Conservation (phyloP, 2,113 vertebrate genomes). For the Melanerpes aurifrons region DNA sequence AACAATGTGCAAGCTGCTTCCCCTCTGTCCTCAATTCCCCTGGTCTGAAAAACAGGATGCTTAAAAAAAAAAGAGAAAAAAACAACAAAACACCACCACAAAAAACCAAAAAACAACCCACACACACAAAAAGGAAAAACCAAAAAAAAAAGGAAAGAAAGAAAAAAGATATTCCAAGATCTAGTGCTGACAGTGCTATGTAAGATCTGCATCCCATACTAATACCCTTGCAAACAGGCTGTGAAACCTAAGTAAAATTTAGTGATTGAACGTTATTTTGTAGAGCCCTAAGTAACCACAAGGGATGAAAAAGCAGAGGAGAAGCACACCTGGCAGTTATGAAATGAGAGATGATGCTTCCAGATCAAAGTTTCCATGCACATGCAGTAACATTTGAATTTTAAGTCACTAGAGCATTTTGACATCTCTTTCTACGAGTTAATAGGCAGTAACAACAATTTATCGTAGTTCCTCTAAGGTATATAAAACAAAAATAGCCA, state of each 20-base stretch:
- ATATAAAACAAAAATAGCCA: constrained; percentile 43
- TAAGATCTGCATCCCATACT: not conserved
- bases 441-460: constrained; percentile 51
- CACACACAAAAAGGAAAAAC: too few species aligned
- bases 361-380: not conserved
- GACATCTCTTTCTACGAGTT: constrained; percentile 35
- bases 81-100: too few species aligned
- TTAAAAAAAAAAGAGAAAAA: not conserved
- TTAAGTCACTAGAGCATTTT: constrained; percentile 15
- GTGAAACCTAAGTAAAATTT: not conserved
- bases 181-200: fast-evolving
- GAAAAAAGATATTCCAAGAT: not conserved
- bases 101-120: too few species aligned
- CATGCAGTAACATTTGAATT: constrained; percentile 10
- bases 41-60: constrained; percentile 46
- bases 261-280: not conserved
- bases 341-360: not conserved
- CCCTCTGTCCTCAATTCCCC: constrained; percentile 65
- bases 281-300: not conserved
- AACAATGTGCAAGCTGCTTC: constrained; percentile 64
- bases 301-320: constrained; percentile 4
- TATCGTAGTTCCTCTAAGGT: constrained; percentile 31
- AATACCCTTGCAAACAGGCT: not conserved
- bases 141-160: not conserved
- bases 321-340: not conserved